These are phyloP conservation scores for Balearica regulorum DNA, from an alignment of 2,797 vertebrate genomes.

Conservation along the genomic window DNA sequence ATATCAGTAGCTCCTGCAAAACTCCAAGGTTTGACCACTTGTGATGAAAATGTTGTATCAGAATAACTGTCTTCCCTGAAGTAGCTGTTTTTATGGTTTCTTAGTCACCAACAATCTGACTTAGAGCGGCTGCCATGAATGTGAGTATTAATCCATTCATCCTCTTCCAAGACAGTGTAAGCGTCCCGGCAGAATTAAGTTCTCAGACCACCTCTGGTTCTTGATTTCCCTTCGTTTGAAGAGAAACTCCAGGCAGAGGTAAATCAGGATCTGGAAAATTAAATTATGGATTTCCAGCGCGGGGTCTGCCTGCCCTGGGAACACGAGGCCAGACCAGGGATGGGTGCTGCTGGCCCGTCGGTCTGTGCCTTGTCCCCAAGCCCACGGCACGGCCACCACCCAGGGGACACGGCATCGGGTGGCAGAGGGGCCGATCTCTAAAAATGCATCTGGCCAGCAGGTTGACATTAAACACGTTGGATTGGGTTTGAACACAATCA, in stretches of 20 bases:
- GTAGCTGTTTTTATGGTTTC: not conserved
- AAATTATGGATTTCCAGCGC: not conserved
- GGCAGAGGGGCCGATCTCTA: not conserved
- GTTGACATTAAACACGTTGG: not conserved
- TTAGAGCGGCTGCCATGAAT: not conserved
- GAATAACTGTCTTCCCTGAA: not conserved
- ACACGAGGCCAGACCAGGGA: accelerated
- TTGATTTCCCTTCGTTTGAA: not conserved
- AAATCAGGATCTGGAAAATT: not conserved
- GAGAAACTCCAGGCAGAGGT: not conserved
- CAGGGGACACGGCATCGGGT: not conserved
- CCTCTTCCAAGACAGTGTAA: not conserved
- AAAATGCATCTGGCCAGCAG: not conserved
- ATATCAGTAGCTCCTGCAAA: not conserved
- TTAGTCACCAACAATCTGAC: not conserved
- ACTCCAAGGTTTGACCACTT: not conserved
- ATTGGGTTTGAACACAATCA: not conserved
- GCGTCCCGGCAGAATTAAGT: not conserved
- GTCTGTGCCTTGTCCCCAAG: not conserved
- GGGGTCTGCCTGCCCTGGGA: not conserved
- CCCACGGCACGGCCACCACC: accelerated
- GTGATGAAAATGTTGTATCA: not conserved
- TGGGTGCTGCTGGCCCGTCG: not conserved
- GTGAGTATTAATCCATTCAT: not conserved
- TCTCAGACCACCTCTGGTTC: not conserved